These are phyloP conservation scores for Papilio gigon DNA, from an alignment of 2,888 invertebrate species.

Conservation along the genomic window DNA sequence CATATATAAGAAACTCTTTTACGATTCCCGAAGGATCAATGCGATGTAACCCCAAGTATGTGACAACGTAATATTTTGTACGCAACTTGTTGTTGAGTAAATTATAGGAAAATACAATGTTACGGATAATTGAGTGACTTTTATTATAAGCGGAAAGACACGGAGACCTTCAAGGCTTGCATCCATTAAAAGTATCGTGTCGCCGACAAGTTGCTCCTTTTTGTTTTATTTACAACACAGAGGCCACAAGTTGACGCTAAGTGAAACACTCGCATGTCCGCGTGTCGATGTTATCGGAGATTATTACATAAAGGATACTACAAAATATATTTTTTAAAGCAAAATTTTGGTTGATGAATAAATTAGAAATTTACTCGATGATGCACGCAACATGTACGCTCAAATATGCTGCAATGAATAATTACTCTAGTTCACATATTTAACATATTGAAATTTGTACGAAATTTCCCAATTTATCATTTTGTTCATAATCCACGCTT, in stretches of 20 bases:
- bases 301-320: neutral
- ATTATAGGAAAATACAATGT: constrained; percentile 7
- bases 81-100: neutral
- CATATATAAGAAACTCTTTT: no score
- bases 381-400: no score
- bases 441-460: neutral
- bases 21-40: no score
- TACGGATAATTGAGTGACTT: neutral
- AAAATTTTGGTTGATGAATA: no score
- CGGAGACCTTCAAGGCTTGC: constrained; percentile 35
- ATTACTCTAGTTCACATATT: no score
- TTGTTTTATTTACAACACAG: constrained; percentile 15
- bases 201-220: constrained; percentile 4
- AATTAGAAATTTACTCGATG: no score
- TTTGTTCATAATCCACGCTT: no score
- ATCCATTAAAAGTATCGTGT: constrained; percentile 23
- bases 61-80: no score
- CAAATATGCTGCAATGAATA: no score
- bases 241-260: constrained; percentile 5
- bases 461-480: no score
- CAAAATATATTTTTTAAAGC: no score
- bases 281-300: neutral
- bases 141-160: neutral
- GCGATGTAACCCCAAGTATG: no score
- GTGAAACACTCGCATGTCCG: neutral